Percentiles rank a stretch among this genome's conserved stretches.
phyloP scores from a whole-genome alignment of 2,113 vertebrate species.

The Amazona vittata region DNA sequence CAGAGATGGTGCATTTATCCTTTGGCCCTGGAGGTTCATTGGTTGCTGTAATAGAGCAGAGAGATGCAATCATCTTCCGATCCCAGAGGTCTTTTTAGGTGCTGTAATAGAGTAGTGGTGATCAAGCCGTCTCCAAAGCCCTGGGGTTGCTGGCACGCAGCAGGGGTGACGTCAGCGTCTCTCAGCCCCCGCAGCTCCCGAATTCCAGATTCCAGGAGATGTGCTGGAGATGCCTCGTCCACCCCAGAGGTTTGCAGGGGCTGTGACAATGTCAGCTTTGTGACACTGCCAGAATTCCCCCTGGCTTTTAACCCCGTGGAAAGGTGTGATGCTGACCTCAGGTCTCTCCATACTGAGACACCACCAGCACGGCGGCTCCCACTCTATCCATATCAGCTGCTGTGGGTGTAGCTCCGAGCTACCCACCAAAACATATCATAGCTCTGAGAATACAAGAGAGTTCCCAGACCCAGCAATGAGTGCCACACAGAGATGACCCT shows the following conservation, averaged over 20 bases:
- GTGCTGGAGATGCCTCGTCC: neutral
- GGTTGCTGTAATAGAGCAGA: constrained; percentile 44
- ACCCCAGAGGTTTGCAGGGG: constrained; percentile 11
- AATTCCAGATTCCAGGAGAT: constrained; percentile 9
- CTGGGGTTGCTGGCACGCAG: neutral
- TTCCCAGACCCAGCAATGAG: neutral
- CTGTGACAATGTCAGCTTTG: constrained; percentile 5
- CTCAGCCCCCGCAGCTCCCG: constrained; percentile 30
- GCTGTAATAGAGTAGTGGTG: constrained; percentile 29
- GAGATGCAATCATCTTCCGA: constrained; percentile 38
- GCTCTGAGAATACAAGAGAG: neutral
- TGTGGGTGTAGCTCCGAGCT: neutral
- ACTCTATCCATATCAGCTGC: neutral
- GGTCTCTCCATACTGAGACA: neutral
- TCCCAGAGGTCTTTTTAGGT: constrained; percentile 62
- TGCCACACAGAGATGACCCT: neutral
- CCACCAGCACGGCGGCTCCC: neutral
- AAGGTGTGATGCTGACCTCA: neutral
- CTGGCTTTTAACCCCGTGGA: neutral
- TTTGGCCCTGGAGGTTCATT: constrained; percentile 50
- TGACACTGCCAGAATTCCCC: neutral
- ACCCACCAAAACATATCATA: neutral
- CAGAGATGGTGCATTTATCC: constrained; percentile 37
- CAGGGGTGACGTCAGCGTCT: constrained; percentile 30
- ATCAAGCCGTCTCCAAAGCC: constrained; percentile 34